Evolutionary conservation across 2,797 vertebrate species (phyloP), one percentile per base, ranked within the genome.

Genomic region (Lacerta bilineata): DNA sequence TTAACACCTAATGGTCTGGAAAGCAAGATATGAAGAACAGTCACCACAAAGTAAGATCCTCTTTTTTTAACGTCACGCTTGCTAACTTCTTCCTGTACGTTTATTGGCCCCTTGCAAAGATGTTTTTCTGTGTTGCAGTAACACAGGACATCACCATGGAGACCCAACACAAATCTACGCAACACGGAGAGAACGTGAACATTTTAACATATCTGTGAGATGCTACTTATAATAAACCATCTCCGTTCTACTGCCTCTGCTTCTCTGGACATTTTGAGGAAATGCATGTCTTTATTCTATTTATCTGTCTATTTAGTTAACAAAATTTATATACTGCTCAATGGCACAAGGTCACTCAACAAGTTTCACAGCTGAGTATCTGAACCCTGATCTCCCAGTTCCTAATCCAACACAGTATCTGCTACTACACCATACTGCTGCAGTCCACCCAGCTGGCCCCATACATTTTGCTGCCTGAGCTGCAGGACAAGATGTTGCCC

Each of bases 71-170:
- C 92, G 85, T 85, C 94, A 93, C 89, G 86, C 94, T 96, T 88
- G 89, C 93, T 95, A 83, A 5, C 80, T 94, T 88, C 93, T 97
- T 97, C 96, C 96, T 95, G 95, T 93, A 88, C 91, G 91, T 95
- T 96, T 95, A 96, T 97, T 96, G 94, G 91, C 92, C 89, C 93
- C 92, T 55, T 27, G 41, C 94, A 95, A 87, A 95, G 93, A 87
- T 92, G 90, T 94, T 95, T 61, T 80, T 8, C 81, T 95, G 92
- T 88, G 93, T 87, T 41, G 78, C 93, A 93, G 92, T 93, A 96
- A 43, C 95, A 94, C 93, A 93, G 84, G 90, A 84, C 5, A 94
- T 96, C 95, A 88, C 96, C 92, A 95, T 94, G 93, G 96, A 95
- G 94, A 96, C 83, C 8, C 39, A 90, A 55, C 61, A 90, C 82